phyloP scores from a whole-genome alignment of 2,113 vertebrate species.

The Phalacrocorax carbo region DNA sequence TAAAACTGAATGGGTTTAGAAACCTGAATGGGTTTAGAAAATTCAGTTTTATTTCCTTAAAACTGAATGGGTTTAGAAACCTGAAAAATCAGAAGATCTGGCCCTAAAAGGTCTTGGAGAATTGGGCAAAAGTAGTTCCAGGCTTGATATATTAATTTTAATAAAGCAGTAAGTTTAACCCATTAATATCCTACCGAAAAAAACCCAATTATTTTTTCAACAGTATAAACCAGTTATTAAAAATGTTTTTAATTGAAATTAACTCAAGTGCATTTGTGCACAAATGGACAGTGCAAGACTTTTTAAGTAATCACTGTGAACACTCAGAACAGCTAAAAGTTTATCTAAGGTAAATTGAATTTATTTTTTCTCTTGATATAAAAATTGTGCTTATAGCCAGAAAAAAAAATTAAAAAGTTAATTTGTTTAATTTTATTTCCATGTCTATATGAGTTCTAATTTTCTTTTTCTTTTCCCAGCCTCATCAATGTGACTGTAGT shows the following conservation, averaged over 20 bases:
- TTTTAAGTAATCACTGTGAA: constrained; percentile 28
- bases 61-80: neutral
- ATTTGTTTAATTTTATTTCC: constrained; percentile 7
- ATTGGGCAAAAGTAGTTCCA: neutral
- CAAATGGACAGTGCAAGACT: neutral
- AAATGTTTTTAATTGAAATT: constrained; percentile 59
- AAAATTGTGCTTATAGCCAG: neutral
- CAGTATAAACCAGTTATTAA: neutral
- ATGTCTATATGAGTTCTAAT: neutral
- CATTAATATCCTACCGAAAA: neutral
- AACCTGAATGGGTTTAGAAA: neutral
- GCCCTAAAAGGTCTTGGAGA: neutral
- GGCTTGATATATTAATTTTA: neutral
- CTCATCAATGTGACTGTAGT: neutral
- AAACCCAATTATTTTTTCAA: neutral
- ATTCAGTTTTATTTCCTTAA: neutral
- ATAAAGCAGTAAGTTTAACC: neutral
- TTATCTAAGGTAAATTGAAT: constrained; percentile 1
- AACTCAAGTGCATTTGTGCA: constrained; percentile 26
- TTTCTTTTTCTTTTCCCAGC: neutral
- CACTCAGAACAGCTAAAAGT: neutral
- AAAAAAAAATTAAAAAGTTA: neutral
- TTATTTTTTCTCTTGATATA: neutral
- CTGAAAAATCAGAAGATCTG: neutral
- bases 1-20: neutral